phyloP scores from a whole-genome alignment of 2,113 vertebrate species.

The Syrmaticus mikado region DNA sequence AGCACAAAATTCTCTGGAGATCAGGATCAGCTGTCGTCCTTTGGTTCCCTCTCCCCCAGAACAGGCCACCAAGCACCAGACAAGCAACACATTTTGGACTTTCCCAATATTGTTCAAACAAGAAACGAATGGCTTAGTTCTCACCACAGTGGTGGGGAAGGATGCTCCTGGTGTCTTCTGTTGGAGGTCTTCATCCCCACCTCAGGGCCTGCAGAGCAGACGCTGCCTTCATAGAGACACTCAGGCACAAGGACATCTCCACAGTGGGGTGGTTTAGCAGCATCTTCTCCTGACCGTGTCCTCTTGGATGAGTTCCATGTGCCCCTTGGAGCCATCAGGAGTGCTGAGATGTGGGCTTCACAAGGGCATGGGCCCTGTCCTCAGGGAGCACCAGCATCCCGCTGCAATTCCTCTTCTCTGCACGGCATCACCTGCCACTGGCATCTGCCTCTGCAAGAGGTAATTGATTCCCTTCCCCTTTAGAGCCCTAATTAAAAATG shows the following conservation, averaged over 20 bases:
- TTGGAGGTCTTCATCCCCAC: not conserved
- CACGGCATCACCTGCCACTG: constrained; percentile 42
- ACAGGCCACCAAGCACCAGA: not conserved
- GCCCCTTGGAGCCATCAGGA: not conserved
- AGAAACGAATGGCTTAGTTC: not conserved
- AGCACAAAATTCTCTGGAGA: not conserved
- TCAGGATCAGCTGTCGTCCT: not conserved
- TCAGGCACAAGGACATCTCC: not conserved
- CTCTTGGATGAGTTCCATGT: not conserved
- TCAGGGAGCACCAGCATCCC: not conserved
- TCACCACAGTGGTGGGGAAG: not conserved
- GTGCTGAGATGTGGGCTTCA: not conserved
- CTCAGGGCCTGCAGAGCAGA: not conserved
- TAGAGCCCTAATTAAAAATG: constrained; percentile 77
- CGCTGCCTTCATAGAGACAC: not conserved
- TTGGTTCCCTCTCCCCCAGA: not conserved
- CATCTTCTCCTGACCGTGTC: not conserved
- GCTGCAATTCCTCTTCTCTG: not conserved
- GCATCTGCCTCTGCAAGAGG: constrained; percentile 41
- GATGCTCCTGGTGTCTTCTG: not conserved
- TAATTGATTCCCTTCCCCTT: constrained; percentile 68
- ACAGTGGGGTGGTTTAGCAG: not conserved
- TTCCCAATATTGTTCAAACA: not conserved
- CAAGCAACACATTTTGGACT: not conserved
- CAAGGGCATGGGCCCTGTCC: not conserved